Percentiles rank a stretch among this genome's conserved stretches.
phyloP scores from a whole-genome alignment of 2,888 invertebrate species.

The Thera britannica region DNA sequence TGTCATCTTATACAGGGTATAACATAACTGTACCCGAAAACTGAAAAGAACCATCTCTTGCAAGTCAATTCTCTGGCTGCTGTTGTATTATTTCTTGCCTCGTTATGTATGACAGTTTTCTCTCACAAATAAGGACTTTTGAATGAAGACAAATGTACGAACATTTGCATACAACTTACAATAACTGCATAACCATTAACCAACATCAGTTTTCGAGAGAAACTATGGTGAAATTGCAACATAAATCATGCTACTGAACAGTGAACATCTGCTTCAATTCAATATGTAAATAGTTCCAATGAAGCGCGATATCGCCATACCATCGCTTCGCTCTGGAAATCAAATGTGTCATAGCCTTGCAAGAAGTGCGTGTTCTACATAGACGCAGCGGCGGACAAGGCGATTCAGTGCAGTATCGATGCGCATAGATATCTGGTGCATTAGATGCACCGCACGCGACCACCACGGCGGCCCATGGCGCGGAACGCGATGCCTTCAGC shows the following conservation, averaged over 20 bases:
- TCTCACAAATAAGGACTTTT: conserved; percentile 32
- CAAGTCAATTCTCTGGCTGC: too few relatives aligned
- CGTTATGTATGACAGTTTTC: conserved; percentile 31
- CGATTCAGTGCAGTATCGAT: conserved; percentile 46
- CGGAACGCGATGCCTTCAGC: conserved; percentile 71
- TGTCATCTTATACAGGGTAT: too few relatives aligned
- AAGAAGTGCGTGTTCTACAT: conserved; percentile 64
- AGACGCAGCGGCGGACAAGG: conserved; percentile 61
- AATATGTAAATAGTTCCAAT: conserved; percentile 47
- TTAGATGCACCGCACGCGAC: conserved; percentile 63
- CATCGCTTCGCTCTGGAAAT: conserved; percentile 76
- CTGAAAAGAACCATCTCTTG: conserved; percentile 26
- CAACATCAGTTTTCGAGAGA: conserved; percentile 15
- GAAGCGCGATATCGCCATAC: conserved; percentile 65
- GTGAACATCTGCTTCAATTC: conserved; percentile 60
- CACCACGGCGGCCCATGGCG: conserved; percentile 55
- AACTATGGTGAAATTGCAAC: conserved; percentile 26
- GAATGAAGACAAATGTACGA: conserved; percentile 28
- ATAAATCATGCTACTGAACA: conserved; percentile 47
- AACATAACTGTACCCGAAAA: conserved; percentile 11
- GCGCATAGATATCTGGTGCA: conserved; percentile 57
- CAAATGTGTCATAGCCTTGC: conserved; percentile 69
- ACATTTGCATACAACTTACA: conserved; percentile 26
- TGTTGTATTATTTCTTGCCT: conserved; percentile 1
- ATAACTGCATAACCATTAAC: conserved; percentile 12